Base-by-base conservation (phyloP, 64 coral and sea anemone genomes). In the Montipora efflorescens region DNA sequence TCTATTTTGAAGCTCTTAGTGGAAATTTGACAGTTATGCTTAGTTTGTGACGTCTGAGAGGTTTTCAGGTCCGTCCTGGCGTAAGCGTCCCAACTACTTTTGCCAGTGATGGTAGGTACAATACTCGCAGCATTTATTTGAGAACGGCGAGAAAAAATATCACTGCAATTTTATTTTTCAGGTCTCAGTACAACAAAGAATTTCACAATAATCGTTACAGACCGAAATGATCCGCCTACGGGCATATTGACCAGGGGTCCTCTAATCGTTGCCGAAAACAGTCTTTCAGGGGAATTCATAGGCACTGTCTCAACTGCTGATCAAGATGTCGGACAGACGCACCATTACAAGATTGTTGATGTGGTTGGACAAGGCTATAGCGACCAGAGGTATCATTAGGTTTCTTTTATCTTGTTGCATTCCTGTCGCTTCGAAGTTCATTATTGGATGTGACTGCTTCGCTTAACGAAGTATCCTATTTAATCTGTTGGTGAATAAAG, bases 171-270 rank as follows among this genome's bases (percentile, higher is more conserved):
- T 14, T 78, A 1, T 81, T 86, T 72, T 10, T 20, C 28, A 98
- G 96, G 96, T n/a, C 94, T 98, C 1, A 95, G 80, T 70, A 89
- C 93, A 47, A 93, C 43, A 80, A 93, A 70, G 53, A 93, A 98
- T 43, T 98, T 98, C 43, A 75, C 88, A 16, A 89, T 98, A 75
- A 87, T 52, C 46, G 94, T 98, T 7, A 73, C 22, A 81, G 91
- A 98, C 64, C 80, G 19, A 52, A 98, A 98, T 79, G 96, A 98
- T 67, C 81, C 44, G 59, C 96, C 96, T 19, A 81, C 94, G 48
- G 77, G 74, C 7, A 79, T 95, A 72, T 21, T 66, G 49, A 77
- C 89, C 47, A 98, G 90, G 88, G 88, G 81, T 10, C 82, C 81
- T 69, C 88, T 95, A 5, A 51, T 14, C 36, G 61, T 95, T 20